Conservation (phyloP, 2,797 vertebrate species). For the Podargus strigoides region DNA sequence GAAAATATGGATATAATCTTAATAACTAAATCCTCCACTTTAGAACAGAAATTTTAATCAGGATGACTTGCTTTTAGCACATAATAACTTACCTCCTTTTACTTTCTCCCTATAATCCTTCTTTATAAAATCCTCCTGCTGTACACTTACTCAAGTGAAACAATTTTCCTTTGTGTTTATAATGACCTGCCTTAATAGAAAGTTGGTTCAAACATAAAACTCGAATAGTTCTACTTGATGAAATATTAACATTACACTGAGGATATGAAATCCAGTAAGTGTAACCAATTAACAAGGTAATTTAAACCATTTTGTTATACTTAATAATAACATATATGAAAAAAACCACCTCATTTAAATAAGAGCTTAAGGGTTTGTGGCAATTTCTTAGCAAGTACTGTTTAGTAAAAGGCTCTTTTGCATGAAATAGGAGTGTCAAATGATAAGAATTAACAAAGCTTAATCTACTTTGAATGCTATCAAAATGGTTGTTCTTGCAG, state of each 20-base stretch:
- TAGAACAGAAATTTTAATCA: neutral
- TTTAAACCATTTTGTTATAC: neutral
- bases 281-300: neutral
- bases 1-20: neutral
- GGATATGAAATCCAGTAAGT: neutral
- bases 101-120: neutral
- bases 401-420: neutral
- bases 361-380: neutral
- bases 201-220: constrained; percentile 19
- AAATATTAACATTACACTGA: constrained; percentile 13
- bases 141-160: neutral
- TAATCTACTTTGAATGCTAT: neutral
- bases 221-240: neutral
- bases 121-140: neutral
- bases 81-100: neutral
- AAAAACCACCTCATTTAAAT: neutral
- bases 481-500: neutral
- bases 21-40: neutral
- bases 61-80: neutral
- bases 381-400: neutral
- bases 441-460: neutral
- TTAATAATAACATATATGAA: neutral
- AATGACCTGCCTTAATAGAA: neutral
- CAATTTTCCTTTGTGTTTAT: neutral
- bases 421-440: neutral